Evolutionary conservation across 2,888 invertebrate species (phyloP), one percentile per base, ranked within the genome.

Genomic region (Amphimallon solstitiale): DNA sequence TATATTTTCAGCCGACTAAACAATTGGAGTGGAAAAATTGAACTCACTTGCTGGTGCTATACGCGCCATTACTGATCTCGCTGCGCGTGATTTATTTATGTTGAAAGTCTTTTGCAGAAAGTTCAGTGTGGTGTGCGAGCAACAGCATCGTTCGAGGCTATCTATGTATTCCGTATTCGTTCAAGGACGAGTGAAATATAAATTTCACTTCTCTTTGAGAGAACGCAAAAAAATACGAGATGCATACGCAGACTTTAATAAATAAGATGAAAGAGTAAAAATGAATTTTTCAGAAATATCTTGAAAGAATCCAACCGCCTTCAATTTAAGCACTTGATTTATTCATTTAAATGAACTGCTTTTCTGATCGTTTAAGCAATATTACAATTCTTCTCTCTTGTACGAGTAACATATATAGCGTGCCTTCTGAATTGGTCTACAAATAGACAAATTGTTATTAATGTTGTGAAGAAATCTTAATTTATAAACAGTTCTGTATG

Each of bases 81-180:
- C 14, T 34, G 23, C 45, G 43, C 43, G 38, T 59, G 56, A 56
- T 56, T 56, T 56, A 56, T 56, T 56, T 56, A 56, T 43, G 29
- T 43, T 59, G 23, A 34, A 59, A 43, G 15, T 43, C 56, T 45
- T 56, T 59, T 43, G 14, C 29, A 29, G 43, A 23, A 45, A 29
- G 29, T 17, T 43, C 56, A 59, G 19, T 17, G 56, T 43, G 12
- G 56, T 43, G 43, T 52, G 29, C 17, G 37, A 35, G 9, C 34
- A 14, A 17, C 43, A 35, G 9, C 34, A 14, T 14, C 43, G 43
- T 43, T 34, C 43, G 21, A 34, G 29, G 14, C 12, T 21, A 29
- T 43, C 29, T 29, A 29, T 29, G 29, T 29, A 29, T 29, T 59
- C 23, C 1, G 34, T 10, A 59, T 34, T 45, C 29, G 34, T 59